These are phyloP conservation scores for Poecile atricapillus DNA, from an alignment of 2,113 vertebrate genomes.

Conservation along the genomic window DNA sequence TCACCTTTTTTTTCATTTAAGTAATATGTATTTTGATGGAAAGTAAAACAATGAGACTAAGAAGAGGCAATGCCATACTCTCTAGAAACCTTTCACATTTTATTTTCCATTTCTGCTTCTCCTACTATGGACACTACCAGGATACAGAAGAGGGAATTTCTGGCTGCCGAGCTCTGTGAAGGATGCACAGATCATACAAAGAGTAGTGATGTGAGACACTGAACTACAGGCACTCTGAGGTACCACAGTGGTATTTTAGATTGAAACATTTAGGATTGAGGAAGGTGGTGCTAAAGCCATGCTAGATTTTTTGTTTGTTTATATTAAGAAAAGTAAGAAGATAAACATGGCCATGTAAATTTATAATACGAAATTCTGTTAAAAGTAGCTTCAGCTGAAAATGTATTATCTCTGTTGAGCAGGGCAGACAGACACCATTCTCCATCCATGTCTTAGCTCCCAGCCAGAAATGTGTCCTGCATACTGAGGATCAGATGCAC, in stretches of 20 bases:
- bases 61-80: neutral
- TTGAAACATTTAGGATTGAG: neutral
- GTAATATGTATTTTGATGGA: neutral
- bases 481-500: neutral
- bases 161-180: neutral
- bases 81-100: neutral
- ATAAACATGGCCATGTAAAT: neutral
- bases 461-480: neutral
- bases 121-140: neutral
- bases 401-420: neutral
- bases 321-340: neutral
- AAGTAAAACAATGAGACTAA: neutral
- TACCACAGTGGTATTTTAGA: neutral
- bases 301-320: neutral
- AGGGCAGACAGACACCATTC: neutral
- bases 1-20: neutral
- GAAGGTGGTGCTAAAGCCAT: neutral
- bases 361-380: neutral
- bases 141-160: neutral
- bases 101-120: neutral
- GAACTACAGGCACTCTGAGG: neutral
- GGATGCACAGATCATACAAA: neutral
- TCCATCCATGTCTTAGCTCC: neutral
- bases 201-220: neutral
- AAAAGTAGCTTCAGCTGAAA: neutral